Conservation (phyloP, 37 sponge, comb jelly and placozoan genomes). For the Hexactinellida sp. region DNA sequence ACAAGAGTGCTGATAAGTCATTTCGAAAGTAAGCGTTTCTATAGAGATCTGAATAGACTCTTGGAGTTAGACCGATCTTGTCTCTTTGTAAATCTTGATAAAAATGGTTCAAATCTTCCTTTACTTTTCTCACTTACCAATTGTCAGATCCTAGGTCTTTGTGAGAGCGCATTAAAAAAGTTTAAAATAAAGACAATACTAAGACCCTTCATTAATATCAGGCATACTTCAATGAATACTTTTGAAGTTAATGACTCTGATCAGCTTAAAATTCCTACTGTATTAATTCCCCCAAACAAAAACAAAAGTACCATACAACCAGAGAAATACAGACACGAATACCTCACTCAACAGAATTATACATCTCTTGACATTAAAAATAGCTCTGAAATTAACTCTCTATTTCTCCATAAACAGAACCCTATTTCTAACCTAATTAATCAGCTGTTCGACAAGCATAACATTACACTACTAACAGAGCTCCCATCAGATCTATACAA, state of each 20-base stretch:
- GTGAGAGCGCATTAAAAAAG: background rate
- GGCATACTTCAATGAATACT: too few species aligned
- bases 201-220: background rate
- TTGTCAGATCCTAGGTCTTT: background rate
- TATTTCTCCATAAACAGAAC: background rate
- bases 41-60: background rate
- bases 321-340: too few species aligned
- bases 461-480: background rate
- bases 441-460: background rate
- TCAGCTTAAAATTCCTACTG: background rate
- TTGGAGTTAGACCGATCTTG: background rate
- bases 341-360: too few species aligned
- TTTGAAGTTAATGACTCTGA: background rate
- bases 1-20: too few species aligned
- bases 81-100: background rate
- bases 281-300: too few species aligned
- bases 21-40: too few species aligned
- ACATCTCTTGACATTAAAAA: too few species aligned
- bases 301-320: too few species aligned
- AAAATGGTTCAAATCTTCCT: background rate
- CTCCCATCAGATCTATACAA: background rate
- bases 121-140: background rate
- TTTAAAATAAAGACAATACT: background rate
- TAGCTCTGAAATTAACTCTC: background rate
- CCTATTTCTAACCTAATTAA: background rate